Evolutionary conservation across 2,113 vertebrate genomes (phyloP).

Genomic region (Pteronura brasiliensis): DNA sequence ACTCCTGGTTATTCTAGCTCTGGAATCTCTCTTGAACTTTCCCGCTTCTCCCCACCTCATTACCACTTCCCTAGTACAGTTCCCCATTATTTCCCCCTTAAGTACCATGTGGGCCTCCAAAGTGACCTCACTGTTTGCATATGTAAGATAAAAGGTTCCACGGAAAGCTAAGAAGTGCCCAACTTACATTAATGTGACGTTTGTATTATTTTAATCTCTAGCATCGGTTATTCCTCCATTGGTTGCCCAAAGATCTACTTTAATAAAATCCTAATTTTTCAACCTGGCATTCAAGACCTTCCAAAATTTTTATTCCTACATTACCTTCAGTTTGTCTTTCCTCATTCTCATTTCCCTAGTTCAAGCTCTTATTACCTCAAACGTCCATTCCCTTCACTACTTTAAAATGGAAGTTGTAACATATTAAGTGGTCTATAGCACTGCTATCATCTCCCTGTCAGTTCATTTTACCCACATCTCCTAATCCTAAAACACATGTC

Average conservation of each 20-base stretch:
- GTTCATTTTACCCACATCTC: not conserved
- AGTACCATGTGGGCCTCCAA: not conserved
- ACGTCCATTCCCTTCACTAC: not conserved
- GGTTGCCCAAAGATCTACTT: not conserved
- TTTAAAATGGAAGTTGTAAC: not conserved
- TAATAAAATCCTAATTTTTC: not conserved
- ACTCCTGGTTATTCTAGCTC: not conserved
- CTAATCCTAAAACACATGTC: not conserved
- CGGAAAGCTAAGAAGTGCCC: not conserved
- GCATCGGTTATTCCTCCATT: not conserved
- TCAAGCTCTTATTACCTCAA: not conserved
- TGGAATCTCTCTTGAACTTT: not conserved
- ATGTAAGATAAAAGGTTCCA: not conserved
- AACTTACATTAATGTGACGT: not conserved
- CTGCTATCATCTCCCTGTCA: not conserved
- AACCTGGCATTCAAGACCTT: not conserved
- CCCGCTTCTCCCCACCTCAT: not conserved
- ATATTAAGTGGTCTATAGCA: not conserved
- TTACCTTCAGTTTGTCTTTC: not conserved
- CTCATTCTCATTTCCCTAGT: not conserved
- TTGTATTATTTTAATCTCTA: constrained; percentile 25
- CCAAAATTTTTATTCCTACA: not conserved
- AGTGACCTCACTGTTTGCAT: not conserved
- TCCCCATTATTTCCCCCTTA: not conserved
- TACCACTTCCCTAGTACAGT: not conserved